Conservation (phyloP, 2,797 vertebrate species). For the Onychomys leucogaster region DNA sequence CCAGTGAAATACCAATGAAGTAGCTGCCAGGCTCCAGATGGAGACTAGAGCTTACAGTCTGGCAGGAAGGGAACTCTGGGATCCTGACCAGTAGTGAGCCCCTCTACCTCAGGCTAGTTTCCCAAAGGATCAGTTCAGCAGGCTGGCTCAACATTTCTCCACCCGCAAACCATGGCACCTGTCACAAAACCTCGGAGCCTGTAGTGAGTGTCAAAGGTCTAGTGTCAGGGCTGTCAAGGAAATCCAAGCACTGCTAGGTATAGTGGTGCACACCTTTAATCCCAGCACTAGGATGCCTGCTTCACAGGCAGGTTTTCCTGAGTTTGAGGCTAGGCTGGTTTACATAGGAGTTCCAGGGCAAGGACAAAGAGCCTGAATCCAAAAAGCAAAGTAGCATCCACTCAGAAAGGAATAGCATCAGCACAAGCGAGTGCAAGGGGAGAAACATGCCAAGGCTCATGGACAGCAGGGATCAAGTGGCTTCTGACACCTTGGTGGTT, state of each 20-base stretch:
- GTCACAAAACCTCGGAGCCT: neutral
- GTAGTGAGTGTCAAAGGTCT: neutral
- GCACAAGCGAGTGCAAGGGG: neutral
- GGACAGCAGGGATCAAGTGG: neutral
- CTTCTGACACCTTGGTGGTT: neutral
- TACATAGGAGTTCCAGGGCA: neutral
- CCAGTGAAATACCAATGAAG: neutral
- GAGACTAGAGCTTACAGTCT: neutral
- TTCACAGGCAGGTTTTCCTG: neutral
- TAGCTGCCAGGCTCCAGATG: neutral
- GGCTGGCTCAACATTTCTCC: neutral
- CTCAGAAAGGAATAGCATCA: neutral
- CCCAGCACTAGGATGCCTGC: neutral
- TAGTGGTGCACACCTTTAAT: neutral
- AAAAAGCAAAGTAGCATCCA: neutral
- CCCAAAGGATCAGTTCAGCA: neutral
- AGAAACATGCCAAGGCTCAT: neutral
- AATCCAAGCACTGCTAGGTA: neutral
- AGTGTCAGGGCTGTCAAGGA: neutral
- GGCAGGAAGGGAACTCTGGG: neutral
- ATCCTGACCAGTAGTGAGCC: neutral
- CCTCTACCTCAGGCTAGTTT: neutral
- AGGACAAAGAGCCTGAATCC: neutral
- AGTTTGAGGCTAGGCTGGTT: neutral
- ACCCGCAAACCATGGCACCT: neutral